These are phyloP conservation scores for Platycnemis pennipes DNA, from an alignment of 2,888 invertebrate species.

Conservation along the genomic window DNA sequence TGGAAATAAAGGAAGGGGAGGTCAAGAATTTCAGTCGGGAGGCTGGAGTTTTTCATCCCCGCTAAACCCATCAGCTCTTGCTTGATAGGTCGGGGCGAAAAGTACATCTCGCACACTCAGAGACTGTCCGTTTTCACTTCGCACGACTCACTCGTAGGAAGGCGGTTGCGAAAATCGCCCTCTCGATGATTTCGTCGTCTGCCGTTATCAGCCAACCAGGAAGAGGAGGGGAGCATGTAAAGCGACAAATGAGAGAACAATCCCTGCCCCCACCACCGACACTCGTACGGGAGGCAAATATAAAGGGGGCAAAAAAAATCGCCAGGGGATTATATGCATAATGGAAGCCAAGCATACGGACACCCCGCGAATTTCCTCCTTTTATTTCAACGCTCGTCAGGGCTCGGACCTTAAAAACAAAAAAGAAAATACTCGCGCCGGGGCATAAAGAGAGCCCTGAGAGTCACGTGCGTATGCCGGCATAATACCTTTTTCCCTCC, in stretches of 20 bases:
- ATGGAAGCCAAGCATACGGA: neutral
- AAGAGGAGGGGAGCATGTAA: neutral
- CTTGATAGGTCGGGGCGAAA: neutral
- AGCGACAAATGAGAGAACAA: slow-evolving; percentile 28
- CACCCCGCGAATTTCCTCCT: slow-evolving; percentile 31
- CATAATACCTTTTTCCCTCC: slow-evolving; percentile 28
- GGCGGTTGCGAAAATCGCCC: neutral
- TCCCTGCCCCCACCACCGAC: neutral
- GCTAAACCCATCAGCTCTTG: neutral
- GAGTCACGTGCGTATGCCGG: slow-evolving; percentile 10
- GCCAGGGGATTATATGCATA: slow-evolving; percentile 4
- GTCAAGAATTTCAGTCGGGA: slow-evolving; percentile 21
- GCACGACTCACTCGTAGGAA: slow-evolving; percentile 15
- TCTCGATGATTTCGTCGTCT: neutral
- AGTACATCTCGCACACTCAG: neutral
- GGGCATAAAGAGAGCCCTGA: neutral
- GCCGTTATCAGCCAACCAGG: slow-evolving; percentile 10
- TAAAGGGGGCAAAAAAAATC: neutral
- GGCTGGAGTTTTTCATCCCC: slow-evolving; percentile 6
- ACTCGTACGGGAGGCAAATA: neutral
- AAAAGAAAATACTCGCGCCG: neutral
- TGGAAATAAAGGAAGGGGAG: neutral
- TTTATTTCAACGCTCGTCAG: slow-evolving; percentile 30
- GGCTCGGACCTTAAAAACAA: slow-evolving; percentile 17
- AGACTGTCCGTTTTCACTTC: slow-evolving; percentile 12